These are phyloP conservation scores for Monomorium pharaonis DNA, from an alignment of 1,140 invertebrate species.

Conservation along the genomic window DNA sequence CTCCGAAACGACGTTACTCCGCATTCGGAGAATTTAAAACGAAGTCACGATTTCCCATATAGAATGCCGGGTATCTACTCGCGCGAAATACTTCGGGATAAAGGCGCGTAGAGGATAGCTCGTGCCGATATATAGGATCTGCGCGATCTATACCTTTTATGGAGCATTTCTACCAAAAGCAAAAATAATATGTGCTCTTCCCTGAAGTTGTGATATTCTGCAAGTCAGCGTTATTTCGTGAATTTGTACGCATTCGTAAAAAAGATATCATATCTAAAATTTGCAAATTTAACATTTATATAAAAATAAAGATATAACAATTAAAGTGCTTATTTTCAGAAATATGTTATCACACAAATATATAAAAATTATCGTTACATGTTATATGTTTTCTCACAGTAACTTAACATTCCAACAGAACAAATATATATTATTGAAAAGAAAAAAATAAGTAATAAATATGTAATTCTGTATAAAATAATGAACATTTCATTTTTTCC, in stretches of 20 bases:
- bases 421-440: not conserved
- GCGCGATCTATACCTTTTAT: slow-evolving; percentile 3
- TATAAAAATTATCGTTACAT: not conserved
- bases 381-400: not conserved
- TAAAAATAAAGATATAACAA: not conserved
- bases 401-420: not conserved
- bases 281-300: not conserved
- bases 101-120: slow-evolving; percentile 54
- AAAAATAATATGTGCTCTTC: slow-evolving; percentile 27
- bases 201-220: slow-evolving; percentile 8
- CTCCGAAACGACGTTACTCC: slow-evolving; percentile 77
- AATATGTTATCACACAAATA: not conserved
- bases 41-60: slow-evolving; percentile 77
- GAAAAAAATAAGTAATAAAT: not conserved
- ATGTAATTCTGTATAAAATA: too few relatives aligned
- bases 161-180: slow-evolving; percentile 22
- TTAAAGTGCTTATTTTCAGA: not conserved
- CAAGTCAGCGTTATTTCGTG: not conserved
- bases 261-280: not conserved
- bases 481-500: not conserved
- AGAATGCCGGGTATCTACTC: slow-evolving; percentile 66
- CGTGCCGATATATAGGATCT: slow-evolving; percentile 59
- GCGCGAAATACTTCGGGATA: slow-evolving; percentile 65
- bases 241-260: not conserved
- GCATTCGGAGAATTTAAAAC: slow-evolving; percentile 77